These are phyloP conservation scores for Canis aureus DNA, from an alignment of 2,113 vertebrate species.

Conservation along the genomic window DNA sequence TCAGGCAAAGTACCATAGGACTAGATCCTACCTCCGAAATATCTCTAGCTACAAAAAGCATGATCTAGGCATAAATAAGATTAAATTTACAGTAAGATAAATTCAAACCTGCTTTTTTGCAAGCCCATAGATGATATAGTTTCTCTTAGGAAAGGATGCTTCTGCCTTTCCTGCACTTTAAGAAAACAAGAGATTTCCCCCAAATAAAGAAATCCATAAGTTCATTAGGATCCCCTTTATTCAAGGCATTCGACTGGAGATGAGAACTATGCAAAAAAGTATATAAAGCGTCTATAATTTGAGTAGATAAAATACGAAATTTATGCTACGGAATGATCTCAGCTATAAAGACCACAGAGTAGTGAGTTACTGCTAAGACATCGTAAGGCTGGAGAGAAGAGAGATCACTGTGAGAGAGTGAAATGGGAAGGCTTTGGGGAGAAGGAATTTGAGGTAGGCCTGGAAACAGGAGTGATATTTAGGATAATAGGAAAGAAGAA, in stretches of 20 bases:
- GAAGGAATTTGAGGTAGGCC: neutral
- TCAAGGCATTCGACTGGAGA: neutral
- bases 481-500: neutral
- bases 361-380: neutral
- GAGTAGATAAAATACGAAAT: neutral
- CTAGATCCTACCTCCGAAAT: neutral
- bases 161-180: neutral
- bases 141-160: neutral
- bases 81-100: slow-evolving; percentile 2
- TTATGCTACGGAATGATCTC: neutral
- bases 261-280: slow-evolving; percentile 2
- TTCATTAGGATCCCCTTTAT: neutral
- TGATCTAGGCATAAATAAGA: neutral
- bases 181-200: neutral
- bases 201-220: neutral
- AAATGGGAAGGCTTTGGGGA: neutral
- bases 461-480: neutral
- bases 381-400: neutral
- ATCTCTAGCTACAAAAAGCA: neutral
- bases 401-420: neutral
- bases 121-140: neutral
- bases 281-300: neutral
- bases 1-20: neutral
- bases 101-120: neutral
- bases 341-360: neutral